These are phyloP conservation scores for Clamator glandarius DNA, from an alignment of 2,797 vertebrate genomes.

Conservation along the genomic window DNA sequence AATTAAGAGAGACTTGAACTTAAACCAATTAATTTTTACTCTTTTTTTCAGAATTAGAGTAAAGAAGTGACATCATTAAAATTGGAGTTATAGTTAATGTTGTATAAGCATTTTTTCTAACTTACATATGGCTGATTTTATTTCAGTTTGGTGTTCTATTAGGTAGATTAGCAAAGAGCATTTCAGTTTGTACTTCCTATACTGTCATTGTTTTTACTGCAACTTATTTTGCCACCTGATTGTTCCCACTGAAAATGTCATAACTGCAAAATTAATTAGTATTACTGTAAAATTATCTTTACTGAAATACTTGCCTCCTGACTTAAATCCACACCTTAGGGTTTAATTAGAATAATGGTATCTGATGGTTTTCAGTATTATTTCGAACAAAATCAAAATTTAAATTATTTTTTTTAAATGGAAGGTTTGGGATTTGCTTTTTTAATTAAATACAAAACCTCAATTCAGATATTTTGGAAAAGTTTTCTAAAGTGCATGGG, in stretches of 20 bases:
- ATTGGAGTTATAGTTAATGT: neutral
- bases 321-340: neutral
- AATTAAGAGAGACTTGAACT: neutral
- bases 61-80: neutral
- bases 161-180: neutral
- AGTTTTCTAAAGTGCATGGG: neutral
- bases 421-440: neutral
- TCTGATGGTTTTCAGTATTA: neutral
- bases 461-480: neutral
- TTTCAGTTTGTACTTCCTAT: constrained; percentile 14
- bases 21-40: neutral
- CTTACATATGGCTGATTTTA: neutral
- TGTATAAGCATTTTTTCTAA: neutral
- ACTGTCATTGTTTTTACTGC: neutral
- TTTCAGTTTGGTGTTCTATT: neutral
- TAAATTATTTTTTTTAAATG: neutral
- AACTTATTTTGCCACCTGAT: neutral
- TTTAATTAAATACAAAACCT: neutral
- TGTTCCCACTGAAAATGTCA: neutral
- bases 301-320: constrained; percentile 22
- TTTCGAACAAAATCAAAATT: neutral
- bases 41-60: neutral
- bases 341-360: constrained; percentile 46
- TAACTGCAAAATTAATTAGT: constrained; percentile 1
- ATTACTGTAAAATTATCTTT: neutral